Evolutionary conservation across 2,888 invertebrate species (phyloP), one percentile per base, ranked within the genome.

Genomic region (Drosophila mayaguana): DNA sequence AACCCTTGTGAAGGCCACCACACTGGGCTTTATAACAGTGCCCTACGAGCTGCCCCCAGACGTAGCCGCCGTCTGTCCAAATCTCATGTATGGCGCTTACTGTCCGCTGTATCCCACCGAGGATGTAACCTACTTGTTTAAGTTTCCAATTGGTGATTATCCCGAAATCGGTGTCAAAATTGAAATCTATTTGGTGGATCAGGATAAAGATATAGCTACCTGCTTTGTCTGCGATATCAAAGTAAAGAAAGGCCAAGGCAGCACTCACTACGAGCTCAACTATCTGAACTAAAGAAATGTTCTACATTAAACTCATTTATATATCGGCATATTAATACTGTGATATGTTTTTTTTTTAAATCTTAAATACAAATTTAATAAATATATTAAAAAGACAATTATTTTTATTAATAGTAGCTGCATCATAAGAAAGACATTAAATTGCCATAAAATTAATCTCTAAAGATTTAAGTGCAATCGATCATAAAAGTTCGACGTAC

Each of bases 101-200:
- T 93, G 93, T 66, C 93, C 93, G 0, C 75, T 93, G 0, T 91
- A 92, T 43, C 75, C 81, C 8, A 91, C 88, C 0, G 93, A 93
- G 66, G 91, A 91, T 80, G 91, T 88, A 0, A 90, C 91, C 4
- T 93, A 93, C 70, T 62, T 83, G 8, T 92, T 93, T 25, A 7
- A 51, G 0, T 91, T 93, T 53, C 92, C 92, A 22, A 85, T 93
- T 59, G 88, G 81, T 2, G 82, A 80, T 9, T 93, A 92, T 76
- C 92, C 92, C 0, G 92, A 92, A 68, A 89, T 92, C 22, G 81
- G 88, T 51, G 91, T 91, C 0, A 91, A 86, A 46, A 86, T 92
- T 22, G 91, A 92, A 70, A 85, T 92, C 6, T 83, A 84, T 51
- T n/a, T 92, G 36, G 83, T 87, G 22, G 92, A 92, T 76, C 91